A percentile compares a stretch with the other conserved stretches of the same genome.
phyloP scores from a whole-genome alignment of 2,888 invertebrate species.

The Cotesia congregata region DNA sequence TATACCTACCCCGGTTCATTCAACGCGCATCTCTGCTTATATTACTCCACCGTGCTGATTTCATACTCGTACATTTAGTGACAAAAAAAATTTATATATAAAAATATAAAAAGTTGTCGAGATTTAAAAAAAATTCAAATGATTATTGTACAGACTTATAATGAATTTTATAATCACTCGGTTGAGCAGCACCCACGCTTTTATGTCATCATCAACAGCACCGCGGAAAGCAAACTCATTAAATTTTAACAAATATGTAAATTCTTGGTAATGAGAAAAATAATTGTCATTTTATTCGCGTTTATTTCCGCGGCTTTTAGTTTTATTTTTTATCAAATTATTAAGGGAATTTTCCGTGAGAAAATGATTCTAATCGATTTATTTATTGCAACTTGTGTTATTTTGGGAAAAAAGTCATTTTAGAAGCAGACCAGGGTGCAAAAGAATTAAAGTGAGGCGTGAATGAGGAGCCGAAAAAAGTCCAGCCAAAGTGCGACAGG shows the following conservation, averaged over 20 bases:
- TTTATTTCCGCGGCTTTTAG: too few species aligned
- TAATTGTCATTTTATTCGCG: not conserved
- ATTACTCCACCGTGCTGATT: not conserved
- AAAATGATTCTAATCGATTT: too few species aligned
- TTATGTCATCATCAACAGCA: not conserved
- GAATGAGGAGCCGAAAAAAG: conserved; percentile 56
- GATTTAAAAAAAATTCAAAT: not conserved
- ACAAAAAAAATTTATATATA: not conserved
- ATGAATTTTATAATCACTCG: not conserved
- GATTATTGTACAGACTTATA: not conserved
- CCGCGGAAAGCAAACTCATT: not conserved
- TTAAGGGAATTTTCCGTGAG: too few species aligned
- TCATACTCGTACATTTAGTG: not conserved
- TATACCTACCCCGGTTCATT: conserved; percentile 12
- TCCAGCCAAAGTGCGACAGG: conserved; percentile 64
- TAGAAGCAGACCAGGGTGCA: conserved; percentile 33
- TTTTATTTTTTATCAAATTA: too few species aligned
- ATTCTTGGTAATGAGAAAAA: not conserved
- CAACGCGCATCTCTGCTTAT: conserved; percentile 14
- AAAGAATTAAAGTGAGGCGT: conserved; percentile 50
- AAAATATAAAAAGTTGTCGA: not conserved
- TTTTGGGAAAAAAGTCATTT: conserved; percentile 24
- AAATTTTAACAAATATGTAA: conserved; percentile 2
- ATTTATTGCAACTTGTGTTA: not conserved
- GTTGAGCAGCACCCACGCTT: not conserved